Percentiles rank a stretch among this genome's conserved stretches.
phyloP scores from a whole-genome alignment of 2,888 invertebrate genomes.

The Pheosia gnoma region DNA sequence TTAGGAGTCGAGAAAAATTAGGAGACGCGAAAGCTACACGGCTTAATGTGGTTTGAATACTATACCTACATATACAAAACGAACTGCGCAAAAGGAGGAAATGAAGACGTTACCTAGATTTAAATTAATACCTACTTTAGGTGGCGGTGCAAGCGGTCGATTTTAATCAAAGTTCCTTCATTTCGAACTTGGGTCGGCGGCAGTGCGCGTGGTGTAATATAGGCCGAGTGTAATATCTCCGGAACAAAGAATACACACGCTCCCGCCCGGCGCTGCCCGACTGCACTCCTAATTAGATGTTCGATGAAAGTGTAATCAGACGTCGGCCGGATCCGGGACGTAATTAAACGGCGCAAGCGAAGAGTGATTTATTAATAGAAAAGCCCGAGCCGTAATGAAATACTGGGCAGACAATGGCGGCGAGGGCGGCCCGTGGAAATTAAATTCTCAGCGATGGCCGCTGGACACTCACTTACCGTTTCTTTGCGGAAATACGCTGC shows the following conservation, averaged over 20 bases:
- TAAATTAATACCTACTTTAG: slow-evolving; percentile 35
- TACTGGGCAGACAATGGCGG: slow-evolving; percentile 83
- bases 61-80: neutral
- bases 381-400: slow-evolving; percentile 83
- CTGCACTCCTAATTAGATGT: slow-evolving; percentile 84
- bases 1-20: neutral
- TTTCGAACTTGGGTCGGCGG: slow-evolving; percentile 69
- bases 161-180: slow-evolving; percentile 79
- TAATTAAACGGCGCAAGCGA: slow-evolving; percentile 83
- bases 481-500: slow-evolving; percentile 64
- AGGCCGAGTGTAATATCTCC: slow-evolving; percentile 72
- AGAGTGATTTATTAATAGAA: slow-evolving; percentile 85
- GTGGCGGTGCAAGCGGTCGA: slow-evolving; percentile 58
- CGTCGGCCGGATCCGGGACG: slow-evolving; percentile 80
- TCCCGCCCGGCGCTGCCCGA: slow-evolving; percentile 55
- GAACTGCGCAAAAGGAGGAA: slow-evolving; percentile 10
- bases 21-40: neutral
- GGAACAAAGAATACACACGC: slow-evolving; percentile 78
- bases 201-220: slow-evolving; percentile 64
- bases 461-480: slow-evolving; percentile 65
- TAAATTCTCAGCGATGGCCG: slow-evolving; percentile 76
- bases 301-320: slow-evolving; percentile 84
- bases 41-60: no score
- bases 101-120: slow-evolving; percentile 31
- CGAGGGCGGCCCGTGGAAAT: slow-evolving; percentile 77